Conservation (phyloP, 2,888 invertebrate species). For the Acanthacorydalis orientalis region DNA sequence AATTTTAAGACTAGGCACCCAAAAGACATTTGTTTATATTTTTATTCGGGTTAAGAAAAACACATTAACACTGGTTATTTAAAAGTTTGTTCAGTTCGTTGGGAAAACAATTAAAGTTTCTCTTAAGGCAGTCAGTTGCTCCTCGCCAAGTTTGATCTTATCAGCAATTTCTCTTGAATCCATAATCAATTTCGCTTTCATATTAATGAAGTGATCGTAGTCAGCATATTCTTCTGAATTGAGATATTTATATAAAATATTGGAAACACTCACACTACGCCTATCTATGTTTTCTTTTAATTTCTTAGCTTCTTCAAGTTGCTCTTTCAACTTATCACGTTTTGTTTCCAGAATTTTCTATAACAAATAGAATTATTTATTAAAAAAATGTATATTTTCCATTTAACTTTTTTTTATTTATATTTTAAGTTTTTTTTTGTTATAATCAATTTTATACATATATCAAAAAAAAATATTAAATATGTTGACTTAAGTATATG, state of each 20-base stretch:
- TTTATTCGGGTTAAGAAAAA: neutral
- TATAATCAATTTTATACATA: no score
- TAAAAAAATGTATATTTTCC: no score
- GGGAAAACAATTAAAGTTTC: conserved; percentile 29
- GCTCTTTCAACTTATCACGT: conserved; percentile 56
- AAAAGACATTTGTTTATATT: neutral
- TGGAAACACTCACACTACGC: conserved; percentile 52
- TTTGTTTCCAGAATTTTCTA: conserved; percentile 56
- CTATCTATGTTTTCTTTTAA: conserved; percentile 68
- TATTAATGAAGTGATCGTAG: conserved; percentile 70
- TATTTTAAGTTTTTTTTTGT: no score
- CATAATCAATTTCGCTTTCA: conserved; percentile 72
- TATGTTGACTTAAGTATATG: no score
- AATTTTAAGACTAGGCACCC: neutral
- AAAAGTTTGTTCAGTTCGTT: neutral
- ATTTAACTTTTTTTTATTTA: no score
- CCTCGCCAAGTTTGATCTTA: conserved; percentile 66
- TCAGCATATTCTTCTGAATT: conserved; percentile 57
- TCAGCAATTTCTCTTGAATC: conserved; percentile 68
- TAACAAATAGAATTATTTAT: conserved; percentile 11
- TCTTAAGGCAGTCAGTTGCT: conserved; percentile 56
- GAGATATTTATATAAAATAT: conserved; percentile 53
- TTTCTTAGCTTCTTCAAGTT: conserved; percentile 67
- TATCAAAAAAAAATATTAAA: no score
- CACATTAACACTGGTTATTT: neutral